Conservation (phyloP, 2,113 vertebrate genomes). For the Lepidothrix coronata region DNA sequence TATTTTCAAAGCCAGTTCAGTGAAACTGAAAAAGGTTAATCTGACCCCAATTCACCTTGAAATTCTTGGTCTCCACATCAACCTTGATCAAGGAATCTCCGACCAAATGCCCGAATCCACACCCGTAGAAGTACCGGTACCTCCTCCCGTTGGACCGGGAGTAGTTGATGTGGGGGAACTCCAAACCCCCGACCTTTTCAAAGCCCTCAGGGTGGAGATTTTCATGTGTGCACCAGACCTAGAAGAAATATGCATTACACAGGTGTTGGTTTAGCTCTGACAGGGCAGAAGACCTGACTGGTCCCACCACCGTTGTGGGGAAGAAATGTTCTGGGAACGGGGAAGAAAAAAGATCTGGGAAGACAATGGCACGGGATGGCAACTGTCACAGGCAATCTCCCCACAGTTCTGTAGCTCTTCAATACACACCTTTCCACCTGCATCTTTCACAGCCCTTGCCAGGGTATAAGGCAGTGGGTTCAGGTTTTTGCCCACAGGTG, state of each 20-base stretch:
- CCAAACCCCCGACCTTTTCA: slow-evolving; percentile 81
- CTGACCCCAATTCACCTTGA: slow-evolving; percentile 75
- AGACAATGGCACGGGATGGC: background rate
- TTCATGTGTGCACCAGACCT: slow-evolving; percentile 87
- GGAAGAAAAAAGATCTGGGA: background rate
- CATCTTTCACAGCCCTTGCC: slow-evolving; percentile 80
- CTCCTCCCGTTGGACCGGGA: slow-evolving; percentile 73
- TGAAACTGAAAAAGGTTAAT: background rate
- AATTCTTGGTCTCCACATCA: slow-evolving; percentile 79
- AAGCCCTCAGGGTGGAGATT: slow-evolving; percentile 82
- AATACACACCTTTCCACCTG: slow-evolving; percentile 77
- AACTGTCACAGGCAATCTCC: background rate
- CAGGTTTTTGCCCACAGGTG: slow-evolving; percentile 76
- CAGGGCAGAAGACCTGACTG: background rate
- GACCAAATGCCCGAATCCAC: slow-evolving; percentile 87
- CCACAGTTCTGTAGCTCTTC: background rate
- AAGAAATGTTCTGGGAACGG: background rate
- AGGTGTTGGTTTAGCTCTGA: background rate
- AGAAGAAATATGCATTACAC: background rate
- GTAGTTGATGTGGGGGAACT: slow-evolving; percentile 95
- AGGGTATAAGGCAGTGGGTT: slow-evolving; percentile 75
- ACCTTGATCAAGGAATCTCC: slow-evolving; percentile 87
- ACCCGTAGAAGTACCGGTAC: slow-evolving; percentile 90
- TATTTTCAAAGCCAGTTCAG: background rate
- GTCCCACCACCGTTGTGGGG: background rate